Evolutionary conservation across 2,888 invertebrate genomes (phyloP).

Genomic region (Kryphioiulus occultus): DNA sequence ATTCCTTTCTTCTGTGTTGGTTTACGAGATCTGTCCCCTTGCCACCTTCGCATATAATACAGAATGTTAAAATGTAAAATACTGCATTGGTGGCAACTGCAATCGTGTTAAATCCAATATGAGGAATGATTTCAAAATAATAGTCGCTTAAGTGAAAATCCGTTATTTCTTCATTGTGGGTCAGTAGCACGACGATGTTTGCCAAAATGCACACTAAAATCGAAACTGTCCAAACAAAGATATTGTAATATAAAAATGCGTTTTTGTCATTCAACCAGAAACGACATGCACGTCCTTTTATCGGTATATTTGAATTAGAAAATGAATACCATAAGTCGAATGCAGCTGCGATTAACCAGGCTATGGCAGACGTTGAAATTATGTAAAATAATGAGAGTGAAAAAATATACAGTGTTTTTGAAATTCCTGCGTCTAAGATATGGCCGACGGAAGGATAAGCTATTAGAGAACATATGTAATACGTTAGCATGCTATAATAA

Average conservation of each 20-base stretch:
- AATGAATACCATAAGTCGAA: constrained; percentile 81
- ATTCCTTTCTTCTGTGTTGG: constrained; percentile 50
- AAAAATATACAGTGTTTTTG: background rate
- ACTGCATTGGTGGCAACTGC: constrained; percentile 41
- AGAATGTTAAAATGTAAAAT: constrained; percentile 51
- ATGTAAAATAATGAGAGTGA: constrained; percentile 75
- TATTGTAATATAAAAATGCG: constrained; percentile 43
- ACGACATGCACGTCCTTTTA: background rate
- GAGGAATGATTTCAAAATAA: background rate
- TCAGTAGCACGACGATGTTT: background rate
- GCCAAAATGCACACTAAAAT: background rate
- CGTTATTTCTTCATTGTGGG: background rate
- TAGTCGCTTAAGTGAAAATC: constrained; percentile 32
- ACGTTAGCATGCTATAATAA: background rate
- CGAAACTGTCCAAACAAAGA: constrained; percentile 33
- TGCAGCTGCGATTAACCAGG: constrained; percentile 94
- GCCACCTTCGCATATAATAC: constrained; percentile 41
- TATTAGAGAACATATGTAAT: background rate
- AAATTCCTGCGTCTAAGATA: background rate
- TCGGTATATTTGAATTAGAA: constrained; percentile 32
- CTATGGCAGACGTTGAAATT: constrained; percentile 87
- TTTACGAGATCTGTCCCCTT: constrained; percentile 51
- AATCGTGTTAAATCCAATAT: constrained; percentile 43
- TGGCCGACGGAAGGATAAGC: background rate
- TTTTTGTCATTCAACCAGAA: background rate